These are phyloP conservation scores for Willowsia nigromaculata DNA, from an alignment of 2,888 invertebrate species.

Conservation along the genomic window DNA sequence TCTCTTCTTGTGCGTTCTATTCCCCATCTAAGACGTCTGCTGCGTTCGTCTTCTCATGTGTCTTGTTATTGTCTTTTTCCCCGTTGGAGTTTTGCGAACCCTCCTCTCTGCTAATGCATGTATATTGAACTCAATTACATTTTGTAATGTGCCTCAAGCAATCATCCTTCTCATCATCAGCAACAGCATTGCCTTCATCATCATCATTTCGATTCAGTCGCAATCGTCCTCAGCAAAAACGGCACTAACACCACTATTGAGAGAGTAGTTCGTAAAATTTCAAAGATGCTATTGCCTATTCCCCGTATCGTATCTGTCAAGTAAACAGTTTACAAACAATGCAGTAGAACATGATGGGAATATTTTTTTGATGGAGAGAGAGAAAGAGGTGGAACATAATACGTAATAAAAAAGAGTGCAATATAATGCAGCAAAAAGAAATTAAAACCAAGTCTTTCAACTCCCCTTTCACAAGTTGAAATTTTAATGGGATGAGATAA, in stretches of 20 bases:
- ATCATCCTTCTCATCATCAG: conserved; percentile 33
- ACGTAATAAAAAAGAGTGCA: conserved; percentile 35
- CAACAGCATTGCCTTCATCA: background rate
- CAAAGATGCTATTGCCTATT: background rate
- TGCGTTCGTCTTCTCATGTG: conserved; percentile 8
- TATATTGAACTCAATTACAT: conserved; percentile 61
- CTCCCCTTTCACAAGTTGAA: conserved; percentile 56
- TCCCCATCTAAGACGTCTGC: background rate
- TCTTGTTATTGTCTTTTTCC: conserved; percentile 38
- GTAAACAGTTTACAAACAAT: background rate
- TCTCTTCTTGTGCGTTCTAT: conserved; percentile 41
- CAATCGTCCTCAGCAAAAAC: conserved; percentile 11
- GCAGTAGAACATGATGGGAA: conserved; percentile 40
- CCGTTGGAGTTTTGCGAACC: conserved; percentile 45
- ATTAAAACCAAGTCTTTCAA: conserved; percentile 61
- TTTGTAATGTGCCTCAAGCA: conserved; percentile 49
- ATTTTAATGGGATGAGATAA: conserved; percentile 60
- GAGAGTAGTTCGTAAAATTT: background rate
- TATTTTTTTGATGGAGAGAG: background rate
- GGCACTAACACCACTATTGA: background rate
- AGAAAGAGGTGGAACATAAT: conserved; percentile 6
- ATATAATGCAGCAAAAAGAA: conserved; percentile 45
- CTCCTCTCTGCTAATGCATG: conserved; percentile 50
- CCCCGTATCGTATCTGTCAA: background rate
- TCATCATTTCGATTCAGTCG: background rate